phyloP scores from a whole-genome alignment of 2,113 vertebrate genomes.

The Scomber japonicus region DNA sequence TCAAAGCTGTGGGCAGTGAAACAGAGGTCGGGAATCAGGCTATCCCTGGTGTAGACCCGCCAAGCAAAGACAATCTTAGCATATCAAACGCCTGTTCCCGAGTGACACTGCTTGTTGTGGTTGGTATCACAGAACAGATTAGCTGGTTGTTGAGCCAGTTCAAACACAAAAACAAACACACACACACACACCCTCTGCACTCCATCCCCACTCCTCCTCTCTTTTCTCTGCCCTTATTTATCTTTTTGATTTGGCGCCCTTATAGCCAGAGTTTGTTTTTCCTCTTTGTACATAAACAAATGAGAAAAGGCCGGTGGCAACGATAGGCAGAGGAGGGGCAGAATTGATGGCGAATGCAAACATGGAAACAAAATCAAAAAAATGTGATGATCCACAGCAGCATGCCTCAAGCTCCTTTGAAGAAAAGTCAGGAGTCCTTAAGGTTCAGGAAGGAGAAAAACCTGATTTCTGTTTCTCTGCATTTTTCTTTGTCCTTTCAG shows the following conservation, averaged over 20 bases:
- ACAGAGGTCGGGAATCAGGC: not conserved
- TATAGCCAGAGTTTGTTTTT: conserved; percentile 50
- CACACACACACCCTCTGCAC: conserved; percentile 7
- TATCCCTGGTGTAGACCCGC: not conserved
- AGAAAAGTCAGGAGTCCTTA: conserved; percentile 62
- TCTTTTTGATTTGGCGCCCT: conserved; percentile 44
- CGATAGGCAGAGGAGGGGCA: conserved; percentile 4
- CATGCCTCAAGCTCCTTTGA: conserved; percentile 57
- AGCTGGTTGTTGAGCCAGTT: conserved; percentile 34
- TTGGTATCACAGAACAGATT: conserved; percentile 46
- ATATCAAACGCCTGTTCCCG: conserved; percentile 33
- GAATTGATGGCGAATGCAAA: conserved; percentile 38
- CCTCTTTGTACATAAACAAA: conserved; percentile 56
- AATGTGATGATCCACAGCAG: conserved; percentile 31
- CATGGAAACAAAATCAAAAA: conserved; percentile 35
- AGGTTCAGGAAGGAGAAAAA: conserved; percentile 64
- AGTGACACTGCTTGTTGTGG: conserved; percentile 13
- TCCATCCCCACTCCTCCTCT: not conserved
- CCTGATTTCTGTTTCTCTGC: conserved; percentile 74
- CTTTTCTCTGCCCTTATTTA: conserved; percentile 26
- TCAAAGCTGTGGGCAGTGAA: not conserved
- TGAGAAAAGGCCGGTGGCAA: conserved; percentile 13
- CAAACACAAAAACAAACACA: conserved; percentile 18
- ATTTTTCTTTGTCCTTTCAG: conserved; percentile 80
- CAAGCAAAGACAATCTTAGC: not conserved